These are phyloP conservation scores for Tanytarsus gracilentus DNA, from an alignment of 2,888 invertebrate genomes.

Conservation along the genomic window DNA sequence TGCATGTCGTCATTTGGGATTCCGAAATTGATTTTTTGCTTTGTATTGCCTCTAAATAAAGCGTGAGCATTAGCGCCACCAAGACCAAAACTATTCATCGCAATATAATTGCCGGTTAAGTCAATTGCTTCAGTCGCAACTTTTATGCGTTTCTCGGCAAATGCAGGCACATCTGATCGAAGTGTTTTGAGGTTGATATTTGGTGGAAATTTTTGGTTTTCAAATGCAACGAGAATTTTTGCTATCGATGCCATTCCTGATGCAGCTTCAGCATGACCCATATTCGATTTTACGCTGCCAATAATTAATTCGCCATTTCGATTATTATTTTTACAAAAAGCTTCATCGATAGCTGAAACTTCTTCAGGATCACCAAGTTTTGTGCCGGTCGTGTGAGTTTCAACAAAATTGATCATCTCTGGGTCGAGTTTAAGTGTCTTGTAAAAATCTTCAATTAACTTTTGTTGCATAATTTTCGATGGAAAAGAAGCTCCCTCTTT, in stretches of 20 bases:
- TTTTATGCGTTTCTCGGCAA: slow-evolving; percentile 49
- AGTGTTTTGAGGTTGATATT: slow-evolving; percentile 64
- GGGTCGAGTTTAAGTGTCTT: slow-evolving; percentile 46
- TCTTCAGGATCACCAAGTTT: slow-evolving; percentile 88
- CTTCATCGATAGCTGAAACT: slow-evolving; percentile 67
- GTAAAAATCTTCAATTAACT: slow-evolving; percentile 46
- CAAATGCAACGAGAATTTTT: slow-evolving; percentile 68
- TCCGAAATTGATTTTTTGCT: slow-evolving; percentile 52
- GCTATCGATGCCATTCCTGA: slow-evolving; percentile 68
- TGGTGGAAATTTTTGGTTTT: slow-evolving; percentile 63
- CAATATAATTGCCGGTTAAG: slow-evolving; percentile 55
- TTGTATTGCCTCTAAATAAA: slow-evolving; percentile 52
- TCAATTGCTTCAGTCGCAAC: slow-evolving; percentile 62
- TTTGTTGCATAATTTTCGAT: slow-evolving; percentile 34
- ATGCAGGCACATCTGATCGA: slow-evolving; percentile 48
- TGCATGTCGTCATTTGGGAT: slow-evolving; percentile 52
- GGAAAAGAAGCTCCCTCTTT: slow-evolving; percentile 35
- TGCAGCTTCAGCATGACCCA: slow-evolving; percentile 78
- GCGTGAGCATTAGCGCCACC: slow-evolving; percentile 73
- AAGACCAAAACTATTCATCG: slow-evolving; percentile 80
- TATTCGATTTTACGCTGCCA: slow-evolving; percentile 79
- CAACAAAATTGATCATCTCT: slow-evolving; percentile 46
- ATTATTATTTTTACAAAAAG: slow-evolving; percentile 54
- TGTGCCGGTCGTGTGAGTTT: slow-evolving; percentile 53
- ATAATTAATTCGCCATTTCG: slow-evolving; percentile 62